These are phyloP conservation scores for Drosophila sulfurigaster DNA, from an alignment of 1,140 invertebrate genomes.

Conservation along the genomic window DNA sequence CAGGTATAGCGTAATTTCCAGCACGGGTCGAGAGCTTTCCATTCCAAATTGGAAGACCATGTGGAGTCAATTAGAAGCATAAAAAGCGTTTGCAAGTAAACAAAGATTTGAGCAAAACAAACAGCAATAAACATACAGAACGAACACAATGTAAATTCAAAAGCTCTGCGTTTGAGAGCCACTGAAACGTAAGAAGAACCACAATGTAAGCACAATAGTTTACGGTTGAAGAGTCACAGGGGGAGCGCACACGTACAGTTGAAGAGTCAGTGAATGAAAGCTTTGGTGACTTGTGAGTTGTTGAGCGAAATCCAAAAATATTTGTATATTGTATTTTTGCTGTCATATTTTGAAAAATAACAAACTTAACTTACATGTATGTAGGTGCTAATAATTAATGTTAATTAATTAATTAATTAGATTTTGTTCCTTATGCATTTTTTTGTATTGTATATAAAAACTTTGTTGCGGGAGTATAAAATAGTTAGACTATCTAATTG, in stretches of 20 bases:
- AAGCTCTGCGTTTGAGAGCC: constrained; percentile 22
- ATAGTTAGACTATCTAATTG: constrained; percentile 79
- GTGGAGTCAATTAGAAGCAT: background rate
- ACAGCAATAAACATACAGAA: constrained; percentile 32
- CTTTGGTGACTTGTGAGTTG: constrained; percentile 12
- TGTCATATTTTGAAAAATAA: constrained; percentile 76
- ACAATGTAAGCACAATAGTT: background rate
- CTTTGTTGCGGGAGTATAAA: constrained; percentile 65
- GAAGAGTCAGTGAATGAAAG: constrained; percentile 14
- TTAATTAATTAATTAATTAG: constrained; percentile 47
- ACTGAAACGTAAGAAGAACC: background rate
- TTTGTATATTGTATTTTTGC: constrained; percentile 63
- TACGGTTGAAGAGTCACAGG: constrained; percentile 2
- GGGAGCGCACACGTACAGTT: background rate
- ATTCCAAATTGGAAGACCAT: constrained; percentile 30
- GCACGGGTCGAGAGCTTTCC: constrained; percentile 49
- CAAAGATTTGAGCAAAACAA: constrained; percentile 65
- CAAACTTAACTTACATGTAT: constrained; percentile 68
- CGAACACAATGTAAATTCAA: background rate
- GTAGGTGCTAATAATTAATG: constrained; percentile 67
- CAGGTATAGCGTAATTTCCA: constrained; percentile 38
- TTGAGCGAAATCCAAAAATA: constrained; percentile 82
- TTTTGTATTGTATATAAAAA: constrained; percentile 57
- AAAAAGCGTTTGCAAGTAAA: constrained; percentile 55
- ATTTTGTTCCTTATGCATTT: constrained; percentile 13